Percentiles rank a stretch among this genome's conserved stretches.
phyloP scores from a whole-genome alignment of 1,140 invertebrate genomes.

The Polyergus mexicanus region DNA sequence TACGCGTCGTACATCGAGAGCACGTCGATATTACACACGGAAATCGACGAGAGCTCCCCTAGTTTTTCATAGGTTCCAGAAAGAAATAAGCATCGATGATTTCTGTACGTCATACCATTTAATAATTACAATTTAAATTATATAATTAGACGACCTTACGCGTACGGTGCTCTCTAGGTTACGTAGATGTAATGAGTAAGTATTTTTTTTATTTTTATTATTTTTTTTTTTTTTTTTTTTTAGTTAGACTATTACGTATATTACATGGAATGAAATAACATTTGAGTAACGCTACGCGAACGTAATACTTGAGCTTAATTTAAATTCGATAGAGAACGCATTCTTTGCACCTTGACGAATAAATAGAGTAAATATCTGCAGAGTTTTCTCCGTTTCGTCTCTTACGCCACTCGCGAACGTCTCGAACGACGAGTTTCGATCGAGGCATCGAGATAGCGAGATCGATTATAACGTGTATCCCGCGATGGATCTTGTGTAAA shows the following conservation, averaged over 20 bases:
- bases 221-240: constrained; percentile 84
- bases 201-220: constrained; percentile 85
- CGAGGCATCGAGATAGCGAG: constrained; percentile 42
- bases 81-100: constrained; percentile 41
- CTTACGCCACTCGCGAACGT: constrained; percentile 16
- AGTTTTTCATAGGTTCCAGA: not conserved
- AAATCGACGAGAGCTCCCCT: constrained; percentile 7
- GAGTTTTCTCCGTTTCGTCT: constrained; percentile 38
- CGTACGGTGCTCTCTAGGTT: constrained; percentile 86
- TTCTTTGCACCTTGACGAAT: constrained; percentile 75
- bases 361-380: constrained; percentile 67
- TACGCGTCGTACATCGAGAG: not conserved
- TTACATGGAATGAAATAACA: constrained; percentile 87
- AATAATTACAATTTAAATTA: constrained; percentile 87
- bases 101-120: constrained; percentile 86
- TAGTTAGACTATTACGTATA: constrained; percentile 86
- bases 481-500: constrained; percentile 56
- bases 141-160: constrained; percentile 86
- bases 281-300: constrained; percentile 85
- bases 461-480: constrained; percentile 23
- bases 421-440: constrained; percentile 4
- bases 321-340: constrained; percentile 78
- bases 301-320: constrained; percentile 87
- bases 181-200: constrained; percentile 86
- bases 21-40: too few relatives aligned